Evolutionary conservation across 2,113 vertebrate species (phyloP).

Genomic region (Boulengeromyrus knoepffleri): DNA sequence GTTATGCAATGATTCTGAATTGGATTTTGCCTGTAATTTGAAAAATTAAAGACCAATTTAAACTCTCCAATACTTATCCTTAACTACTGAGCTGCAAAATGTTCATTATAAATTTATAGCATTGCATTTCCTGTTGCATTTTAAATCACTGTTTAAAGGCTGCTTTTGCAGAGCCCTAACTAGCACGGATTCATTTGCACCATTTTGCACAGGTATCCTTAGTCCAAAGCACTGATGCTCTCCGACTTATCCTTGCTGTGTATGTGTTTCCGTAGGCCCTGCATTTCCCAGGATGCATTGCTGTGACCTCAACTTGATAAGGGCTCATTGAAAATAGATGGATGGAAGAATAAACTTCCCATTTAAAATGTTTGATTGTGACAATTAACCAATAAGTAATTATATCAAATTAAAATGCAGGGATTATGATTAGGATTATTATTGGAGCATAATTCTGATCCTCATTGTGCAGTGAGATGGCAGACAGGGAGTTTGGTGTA

Average conservation of each 20-base stretch:
- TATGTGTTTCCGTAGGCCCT: not conserved
- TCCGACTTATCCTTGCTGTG: not conserved
- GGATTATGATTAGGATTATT: not conserved
- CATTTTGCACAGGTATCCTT: not conserved
- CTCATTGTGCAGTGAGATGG: not conserved
- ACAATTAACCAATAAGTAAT: not conserved
- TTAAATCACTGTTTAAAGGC: not conserved
- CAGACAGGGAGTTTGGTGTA: not conserved
- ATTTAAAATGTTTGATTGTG: not conserved
- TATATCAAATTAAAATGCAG: not conserved
- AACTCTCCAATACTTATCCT: not conserved
- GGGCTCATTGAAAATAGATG: not conserved
- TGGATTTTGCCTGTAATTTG: not conserved
- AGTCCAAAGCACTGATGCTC: not conserved
- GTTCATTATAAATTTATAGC: not conserved
- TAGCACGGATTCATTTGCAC: not conserved
- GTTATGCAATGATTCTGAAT: not conserved
- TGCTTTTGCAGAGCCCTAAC: not conserved
- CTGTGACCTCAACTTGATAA: not conserved
- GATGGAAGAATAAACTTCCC: not conserved
- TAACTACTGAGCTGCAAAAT: not conserved
- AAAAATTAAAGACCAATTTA: not conserved
- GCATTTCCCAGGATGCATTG: not conserved
- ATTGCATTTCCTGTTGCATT: not conserved
- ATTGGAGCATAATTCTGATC: not conserved